Evolutionary conservation across 2,888 invertebrate species (phyloP), one percentile per base, ranked within the genome.

Genomic region (Lamproptera curius): DNA sequence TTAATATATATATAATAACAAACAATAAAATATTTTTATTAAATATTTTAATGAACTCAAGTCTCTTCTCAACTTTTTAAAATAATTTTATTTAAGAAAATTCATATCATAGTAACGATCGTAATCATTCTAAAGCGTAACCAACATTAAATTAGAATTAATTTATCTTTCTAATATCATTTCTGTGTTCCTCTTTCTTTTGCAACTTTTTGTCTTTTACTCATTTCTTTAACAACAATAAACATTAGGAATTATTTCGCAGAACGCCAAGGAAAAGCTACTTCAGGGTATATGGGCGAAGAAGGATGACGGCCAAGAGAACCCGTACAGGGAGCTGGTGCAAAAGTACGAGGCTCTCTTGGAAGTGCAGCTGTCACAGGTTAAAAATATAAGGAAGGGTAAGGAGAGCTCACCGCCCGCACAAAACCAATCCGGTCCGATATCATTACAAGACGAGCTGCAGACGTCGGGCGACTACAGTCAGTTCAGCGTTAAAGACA

Each of bases 341-440:
- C 94, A 95, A 72, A 95, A 95, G 73, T 96, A 95, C 73, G 95
- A 95, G 76, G 95, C 95, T 17, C 84, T 95, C 43, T 80, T 95
- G 20, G 93, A 94, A 70, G 93, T 94, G 33, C 94, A 95, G 67
- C 84, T 92, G 55, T 90, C 91, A 51, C 90, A 92, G 47, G 88
- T 89, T 39, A 89, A 82, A 64, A 89, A 83, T 54, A 83, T 85
- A 56, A 77, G 70, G 62, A 89, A 83, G 65, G 78, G 71, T 54
- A 85, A 81, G 59, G 70, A 67, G 8, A 65, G 53, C 40, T 56
- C 63, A 36, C 50, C 73, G 57, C 66, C 79, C 53, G n/a, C n/a
- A n/a, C 73, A 76, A 57, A 73, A 78, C 45, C 80, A 82, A 54
- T 77, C 82, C 50, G 87, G 81, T 23, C 81, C 84, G 33, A 62